Base-by-base conservation (phyloP, 2,113 vertebrate genomes). In the Lamprotornis superbus region DNA sequence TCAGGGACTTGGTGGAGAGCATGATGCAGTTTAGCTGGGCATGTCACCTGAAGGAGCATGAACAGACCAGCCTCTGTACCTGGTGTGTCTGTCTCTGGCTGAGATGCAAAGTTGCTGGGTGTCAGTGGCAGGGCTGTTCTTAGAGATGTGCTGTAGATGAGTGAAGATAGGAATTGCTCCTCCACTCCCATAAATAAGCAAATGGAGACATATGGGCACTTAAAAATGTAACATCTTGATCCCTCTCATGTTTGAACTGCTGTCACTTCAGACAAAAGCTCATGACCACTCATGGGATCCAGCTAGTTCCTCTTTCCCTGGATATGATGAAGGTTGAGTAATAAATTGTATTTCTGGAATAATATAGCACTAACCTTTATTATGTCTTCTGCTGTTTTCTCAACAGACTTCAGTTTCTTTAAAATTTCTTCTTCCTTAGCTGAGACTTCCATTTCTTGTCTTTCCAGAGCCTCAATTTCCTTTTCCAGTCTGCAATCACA, bases 371-470 rank as follows among this genome's bases (percentile, higher is more conserved):
- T 94, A 98, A 99, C 99, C 98, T 98, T 99, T 97, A 99, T 99
- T 73, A 99, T 99, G 94, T 99, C 99, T 95, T 99, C 99, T 20
- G 99, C 91, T 5, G 99, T 99, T 90, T 97, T 98, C 95, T 99
- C 99, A 76, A 99, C 97, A 85, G 98, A 98, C 86, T 99, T 99
- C 44, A 99, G 94, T 90, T 98, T 98, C 96, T 98, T 98, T 96
- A 99, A 97, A 94, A 99, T 97, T 3, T 97, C 94, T 77, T 98
- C 98, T 95, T 99, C 99, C 50, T 99, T 99, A 55, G 97, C 95
- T 39, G 99, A 99, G 78, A 99, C 98, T 93, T 97, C 97, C 76
- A 98, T 97, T 95, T 99, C 99, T 69, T 98, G 97, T 63, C 94
- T 98, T 95, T 99, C 99, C 89, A 99, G 97, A 70, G 90, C 96